Percentiles rank a stretch among this genome's conserved stretches.
Conservation (phyloP, 2,888 invertebrate genomes). For the Disparrhopalites patrizii region DNA sequence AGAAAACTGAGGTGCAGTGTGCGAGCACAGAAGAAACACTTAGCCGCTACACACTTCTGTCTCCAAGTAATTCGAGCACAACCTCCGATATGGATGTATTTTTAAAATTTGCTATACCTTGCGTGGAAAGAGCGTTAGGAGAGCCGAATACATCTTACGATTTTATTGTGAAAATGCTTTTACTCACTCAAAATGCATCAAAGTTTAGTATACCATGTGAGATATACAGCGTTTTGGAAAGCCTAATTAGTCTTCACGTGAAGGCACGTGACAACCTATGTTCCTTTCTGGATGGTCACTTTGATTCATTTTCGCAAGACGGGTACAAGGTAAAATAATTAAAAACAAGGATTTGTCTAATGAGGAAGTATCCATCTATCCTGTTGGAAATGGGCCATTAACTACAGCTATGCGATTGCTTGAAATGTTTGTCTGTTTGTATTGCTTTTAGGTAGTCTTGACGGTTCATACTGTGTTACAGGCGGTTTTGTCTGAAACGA, state of each 20-base stretch:
- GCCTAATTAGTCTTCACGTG: slow-evolving; percentile 24
- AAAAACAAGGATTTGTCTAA: too few species aligned
- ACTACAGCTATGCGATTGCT: too few species aligned
- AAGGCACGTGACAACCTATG: slow-evolving; percentile 18
- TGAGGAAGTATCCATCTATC: too few species aligned
- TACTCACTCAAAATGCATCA: slow-evolving; percentile 8
- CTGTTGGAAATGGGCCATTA: too few species aligned
- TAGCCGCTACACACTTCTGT: slow-evolving; percentile 16
- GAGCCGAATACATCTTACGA: slow-evolving; percentile 15
- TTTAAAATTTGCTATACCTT: slow-evolving; percentile 14
- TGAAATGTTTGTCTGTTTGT: too few species aligned
- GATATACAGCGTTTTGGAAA: slow-evolving; percentile 22
- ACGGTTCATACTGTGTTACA: too few species aligned
- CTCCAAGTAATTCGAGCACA: not conserved
- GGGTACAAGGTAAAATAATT: slow-evolving; percentile 14
- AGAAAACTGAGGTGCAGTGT: slow-evolving; percentile 14
- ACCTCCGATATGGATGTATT: slow-evolving; percentile 23
- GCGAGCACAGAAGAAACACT: slow-evolving; percentile 25
- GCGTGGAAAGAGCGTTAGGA: slow-evolving; percentile 8
- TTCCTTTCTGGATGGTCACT: slow-evolving; percentile 14
- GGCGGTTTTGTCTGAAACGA: too few species aligned
- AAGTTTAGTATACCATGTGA: slow-evolving; percentile 16
- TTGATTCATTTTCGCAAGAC: not conserved
- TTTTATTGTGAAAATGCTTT: slow-evolving; percentile 19
- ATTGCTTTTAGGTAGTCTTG: too few species aligned